A percentile compares a stretch with the other conserved stretches of the same genome.
phyloP scores from a whole-genome alignment of 1,140 invertebrate species.

The Heliconius nattereri region DNA sequence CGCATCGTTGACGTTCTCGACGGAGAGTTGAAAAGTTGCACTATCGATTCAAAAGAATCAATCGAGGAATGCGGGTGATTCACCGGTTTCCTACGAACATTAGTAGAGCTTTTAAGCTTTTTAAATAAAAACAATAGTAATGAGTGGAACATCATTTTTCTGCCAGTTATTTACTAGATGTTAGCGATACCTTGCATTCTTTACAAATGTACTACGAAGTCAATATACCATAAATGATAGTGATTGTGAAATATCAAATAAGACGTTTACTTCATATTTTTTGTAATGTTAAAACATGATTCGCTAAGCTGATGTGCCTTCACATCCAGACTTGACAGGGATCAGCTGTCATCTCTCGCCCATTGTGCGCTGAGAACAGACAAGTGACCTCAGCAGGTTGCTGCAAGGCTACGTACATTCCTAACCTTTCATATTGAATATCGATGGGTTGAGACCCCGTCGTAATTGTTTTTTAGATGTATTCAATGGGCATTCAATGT shows the following conservation, averaged over 20 bases:
- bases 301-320: conserved; percentile 20
- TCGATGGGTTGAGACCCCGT: conserved; percentile 43
- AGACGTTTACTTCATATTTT: conserved; percentile 14
- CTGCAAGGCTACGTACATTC: conserved; percentile 55
- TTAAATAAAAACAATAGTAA: conserved; percentile 11
- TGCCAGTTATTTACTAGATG: conserved; percentile 20
- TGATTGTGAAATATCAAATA: neutral
- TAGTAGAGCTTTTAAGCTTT: neutral
- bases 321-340: conserved; percentile 37
- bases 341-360: conserved; percentile 66
- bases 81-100: conserved; percentile 31
- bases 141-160: neutral
- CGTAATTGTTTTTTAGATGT: conserved; percentile 43
- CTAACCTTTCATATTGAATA: conserved; percentile 46
- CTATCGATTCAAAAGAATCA: conserved; percentile 36
- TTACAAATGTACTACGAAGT: conserved; percentile 16
- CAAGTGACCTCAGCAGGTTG: conserved; percentile 58
- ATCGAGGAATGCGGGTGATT: conserved; percentile 43
- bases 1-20: conserved; percentile 59
- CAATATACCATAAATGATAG: conserved; percentile 3
- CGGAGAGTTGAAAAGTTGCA: conserved; percentile 48
- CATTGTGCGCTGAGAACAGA: conserved; percentile 62
- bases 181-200: conserved; percentile 12
- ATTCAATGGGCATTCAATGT: conserved; percentile 44
- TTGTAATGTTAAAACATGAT: conserved; percentile 5